Base-by-base conservation (phyloP, 2,888 invertebrate species). In the Dilophus febrilis region DNA sequence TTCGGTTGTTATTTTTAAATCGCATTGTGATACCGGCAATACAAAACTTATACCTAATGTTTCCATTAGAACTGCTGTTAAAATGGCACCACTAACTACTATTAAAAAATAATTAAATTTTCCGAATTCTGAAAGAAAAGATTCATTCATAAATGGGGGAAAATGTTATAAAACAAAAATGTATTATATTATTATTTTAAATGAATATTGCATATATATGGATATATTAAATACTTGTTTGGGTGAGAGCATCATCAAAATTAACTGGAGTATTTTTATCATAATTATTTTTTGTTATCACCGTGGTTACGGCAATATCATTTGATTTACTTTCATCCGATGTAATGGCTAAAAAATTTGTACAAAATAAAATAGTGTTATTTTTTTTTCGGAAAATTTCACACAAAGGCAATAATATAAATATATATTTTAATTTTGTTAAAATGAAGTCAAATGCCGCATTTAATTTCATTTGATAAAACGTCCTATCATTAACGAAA, bases 11-110 rank as follows among this genome's bases (percentile, higher is more conserved):
- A 64, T 49, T 13, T 54, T 47, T 16, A 64, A 53, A 45, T 65
- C 65, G 47, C 64, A 64, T 46, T 61, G 54, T 16, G 64, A 68
- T 2, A 68, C 64, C 1, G 70, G 70, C 35, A 71, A 48, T 19
- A 70, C 61, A 47, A 68, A 68, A 32, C 68, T 68, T 33, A 60
- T 56, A 13, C 55, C 67, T 41, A 71, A 56, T 5, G 70, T 67
- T 49, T 57, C 57, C 16, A 57, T 38, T 22, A 56, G 37, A 41
- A 69, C 67, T 47, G 66, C 64, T 13, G 65, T 58, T 45, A 69
- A 59, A 12, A 68, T 66, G 49, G 66, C 57, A 2, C 70, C 70
- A 47, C 66, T 64, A 42, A 70, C 49, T 3, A 64, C 44, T 44
- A 70, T 54, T 22, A 70, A 49, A 17, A 58, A 45, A 37, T 60